Percentiles rank a stretch among this genome's conserved stretches.
Evolutionary conservation across 2,797 vertebrate genomes (phyloP).

Genomic region (Mormyrops attenuatus): DNA sequence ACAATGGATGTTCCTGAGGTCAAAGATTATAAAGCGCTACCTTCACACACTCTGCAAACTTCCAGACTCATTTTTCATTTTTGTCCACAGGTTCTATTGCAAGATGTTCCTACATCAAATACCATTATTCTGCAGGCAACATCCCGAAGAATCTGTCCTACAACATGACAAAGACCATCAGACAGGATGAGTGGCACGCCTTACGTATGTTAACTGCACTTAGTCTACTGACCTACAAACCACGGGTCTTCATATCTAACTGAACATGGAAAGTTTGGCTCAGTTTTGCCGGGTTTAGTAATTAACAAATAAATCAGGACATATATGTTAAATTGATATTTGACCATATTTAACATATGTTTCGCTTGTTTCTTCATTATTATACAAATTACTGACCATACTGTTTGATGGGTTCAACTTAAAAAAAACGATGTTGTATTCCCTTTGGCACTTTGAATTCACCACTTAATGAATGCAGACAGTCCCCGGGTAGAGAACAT

Average conservation of each 20-base stretch:
- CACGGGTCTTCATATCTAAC: background rate
- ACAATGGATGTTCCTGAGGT: background rate
- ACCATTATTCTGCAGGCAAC: constrained; percentile 95
- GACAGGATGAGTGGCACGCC: constrained; percentile 97
- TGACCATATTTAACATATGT: background rate
- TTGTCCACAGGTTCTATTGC: constrained; percentile 62
- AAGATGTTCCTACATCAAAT: constrained; percentile 91
- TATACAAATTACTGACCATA: background rate
- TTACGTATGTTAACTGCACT: constrained; percentile 75
- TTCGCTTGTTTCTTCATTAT: background rate
- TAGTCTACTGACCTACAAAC: background rate
- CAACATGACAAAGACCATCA: constrained; percentile 95
- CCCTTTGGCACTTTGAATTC: no score
- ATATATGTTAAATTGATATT: background rate
- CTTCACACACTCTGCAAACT: background rate
- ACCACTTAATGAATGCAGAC: no score
- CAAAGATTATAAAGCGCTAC: background rate
- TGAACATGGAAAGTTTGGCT: background rate
- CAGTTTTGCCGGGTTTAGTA: background rate
- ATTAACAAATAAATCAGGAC: background rate
- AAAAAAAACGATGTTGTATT: no score
- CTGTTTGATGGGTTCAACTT: background rate
- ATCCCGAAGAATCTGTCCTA: constrained; percentile 95
- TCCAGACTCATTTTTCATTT: background rate
- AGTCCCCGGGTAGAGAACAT: no score